Conservation (phyloP, 2,113 vertebrate species). For the Eonycteris spelaea region DNA sequence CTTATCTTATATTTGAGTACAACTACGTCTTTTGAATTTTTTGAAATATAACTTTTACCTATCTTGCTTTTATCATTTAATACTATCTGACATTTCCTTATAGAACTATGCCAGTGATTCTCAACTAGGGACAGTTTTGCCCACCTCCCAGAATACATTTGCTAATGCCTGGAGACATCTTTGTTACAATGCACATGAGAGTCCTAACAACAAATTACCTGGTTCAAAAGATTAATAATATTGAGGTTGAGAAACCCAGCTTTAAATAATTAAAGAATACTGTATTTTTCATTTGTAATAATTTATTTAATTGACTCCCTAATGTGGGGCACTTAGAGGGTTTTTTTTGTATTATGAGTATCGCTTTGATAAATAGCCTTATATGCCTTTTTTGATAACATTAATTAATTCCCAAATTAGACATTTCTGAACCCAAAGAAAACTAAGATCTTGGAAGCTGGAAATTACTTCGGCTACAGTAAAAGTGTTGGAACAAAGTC, state of each 20-base stretch:
- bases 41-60: background rate
- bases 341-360: background rate
- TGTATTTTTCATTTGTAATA: background rate
- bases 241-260: background rate
- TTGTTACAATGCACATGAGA: background rate
- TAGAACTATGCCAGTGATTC: background rate
- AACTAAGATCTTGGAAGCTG: conserved; percentile 24
- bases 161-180: background rate
- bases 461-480: background rate
- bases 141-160: background rate
- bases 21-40: background rate
- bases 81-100: background rate
- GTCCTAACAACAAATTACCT: background rate
- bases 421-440: conserved; percentile 20
- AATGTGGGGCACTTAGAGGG: background rate
- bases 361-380: background rate
- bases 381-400: background rate
- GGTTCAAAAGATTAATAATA: background rate
- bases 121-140: background rate
- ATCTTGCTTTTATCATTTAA: background rate
- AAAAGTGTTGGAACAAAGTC: background rate
- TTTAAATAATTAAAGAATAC: background rate
- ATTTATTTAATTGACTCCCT: background rate
- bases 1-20: background rate
- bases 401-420: conserved; percentile 24